Base-by-base conservation (phyloP, 92 coral and sea anemone genomes). In the Phymanthus crucifer region DNA sequence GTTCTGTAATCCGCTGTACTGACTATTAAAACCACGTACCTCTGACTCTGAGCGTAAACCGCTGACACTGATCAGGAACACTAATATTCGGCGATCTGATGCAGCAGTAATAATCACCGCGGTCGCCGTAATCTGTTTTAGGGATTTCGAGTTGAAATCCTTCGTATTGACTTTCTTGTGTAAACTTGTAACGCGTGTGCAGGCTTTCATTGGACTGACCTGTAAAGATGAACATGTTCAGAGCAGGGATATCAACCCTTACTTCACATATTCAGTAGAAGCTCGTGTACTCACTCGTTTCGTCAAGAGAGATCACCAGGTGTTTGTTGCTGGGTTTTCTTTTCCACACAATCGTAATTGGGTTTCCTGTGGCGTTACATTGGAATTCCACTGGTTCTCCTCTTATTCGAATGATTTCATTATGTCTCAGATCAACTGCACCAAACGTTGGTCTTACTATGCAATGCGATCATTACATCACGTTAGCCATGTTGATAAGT, bases 361-460 rank as follows among this genome's bases (percentile, higher is more conserved):
- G 98, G 79, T 77, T 80, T 2, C 98, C 98, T 75, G 79, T 66
- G 40, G 90, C 93, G 2, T 85, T 79, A 77, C 98, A 94, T 26
- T 68, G 48, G 18, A 94, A 82, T 13, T 33, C 54, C 13, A 71
- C 89, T 8, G 72, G 40, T 27, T 89, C 77, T 17, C 93, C 98
- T 66, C 76, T 84, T 73, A 33, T 83, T 19, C 74, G 35, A 77
- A 85, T 78, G 18, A 87, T 12, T 68, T 90, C 91, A 32, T 79
- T 83, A 67, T 75, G 72, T 21, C 66, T 72, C 19, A 77, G 14
- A 46, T 79, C 76, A 33, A 18, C 71, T 33, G 84, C 75, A 34
- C 26, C 58, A 33, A 83, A 79, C 52, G 35, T 56, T 8, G 93
- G 72, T 34, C 77, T 79, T 64, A 89, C 93, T 89, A n/a, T n/a